Evolutionary conservation across 2,113 vertebrate genomes (phyloP).

Genomic region (Rhinolophus ferrumequinum): DNA sequence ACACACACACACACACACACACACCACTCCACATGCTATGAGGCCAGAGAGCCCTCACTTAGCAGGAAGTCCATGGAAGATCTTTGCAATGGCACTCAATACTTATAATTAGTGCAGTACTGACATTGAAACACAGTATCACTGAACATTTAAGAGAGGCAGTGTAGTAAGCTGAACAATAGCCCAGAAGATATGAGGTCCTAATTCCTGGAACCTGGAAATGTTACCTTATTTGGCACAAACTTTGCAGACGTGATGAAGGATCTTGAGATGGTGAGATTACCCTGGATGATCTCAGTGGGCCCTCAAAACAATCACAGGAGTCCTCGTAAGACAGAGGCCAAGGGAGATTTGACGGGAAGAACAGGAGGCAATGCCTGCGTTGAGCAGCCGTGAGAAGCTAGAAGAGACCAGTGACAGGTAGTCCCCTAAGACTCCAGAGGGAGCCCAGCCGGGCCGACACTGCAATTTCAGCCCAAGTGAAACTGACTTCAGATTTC

Average conservation of each 20-base stretch:
- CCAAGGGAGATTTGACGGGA: background rate
- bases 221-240: background rate
- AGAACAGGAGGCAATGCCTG: background rate
- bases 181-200: background rate
- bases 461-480: background rate
- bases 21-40: background rate
- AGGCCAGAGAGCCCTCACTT: background rate
- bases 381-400: background rate
- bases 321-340: background rate
- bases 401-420: background rate
- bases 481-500: background rate
- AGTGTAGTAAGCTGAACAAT: background rate
- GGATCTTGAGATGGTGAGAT: conserved; percentile 1
- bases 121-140: background rate
- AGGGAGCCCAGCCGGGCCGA: rapidly evolving
- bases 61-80: background rate
- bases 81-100: background rate
- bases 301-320: background rate
- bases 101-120: background rate
- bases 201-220: background rate
- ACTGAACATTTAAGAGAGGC: background rate
- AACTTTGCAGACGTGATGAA: background rate
- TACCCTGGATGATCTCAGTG: background rate
- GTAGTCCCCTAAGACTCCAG: background rate
- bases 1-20: too few relatives aligned